Percentiles rank a stretch among this genome's conserved stretches.
phyloP scores from a whole-genome alignment of 2,797 vertebrate genomes.

The Lophotriccus pileatus region DNA sequence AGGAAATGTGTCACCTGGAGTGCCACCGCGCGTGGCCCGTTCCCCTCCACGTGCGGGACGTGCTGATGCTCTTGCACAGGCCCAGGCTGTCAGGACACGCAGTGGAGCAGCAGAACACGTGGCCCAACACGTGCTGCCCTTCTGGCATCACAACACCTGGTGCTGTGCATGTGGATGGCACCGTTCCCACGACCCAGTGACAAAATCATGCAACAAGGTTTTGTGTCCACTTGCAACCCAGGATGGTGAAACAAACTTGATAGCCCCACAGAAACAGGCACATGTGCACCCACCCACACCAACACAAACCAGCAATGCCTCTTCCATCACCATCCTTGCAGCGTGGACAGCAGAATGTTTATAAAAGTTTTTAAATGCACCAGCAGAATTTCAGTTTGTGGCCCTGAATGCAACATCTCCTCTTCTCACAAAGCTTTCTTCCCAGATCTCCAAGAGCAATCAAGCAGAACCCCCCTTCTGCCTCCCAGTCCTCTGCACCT shows the following conservation, averaged over 20 bases:
- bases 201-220: background rate
- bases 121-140: background rate
- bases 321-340: background rate
- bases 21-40: background rate
- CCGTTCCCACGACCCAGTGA: accelerated
- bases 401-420: background rate
- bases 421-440: background rate
- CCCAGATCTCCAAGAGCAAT: background rate
- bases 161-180: background rate
- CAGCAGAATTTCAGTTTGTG: background rate
- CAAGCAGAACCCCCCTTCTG: background rate
- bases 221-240: background rate
- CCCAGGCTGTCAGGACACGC: background rate
- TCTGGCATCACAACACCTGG: accelerated
- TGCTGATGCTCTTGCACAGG: background rate
- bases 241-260: background rate
- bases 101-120: accelerated
- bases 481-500: background rate
- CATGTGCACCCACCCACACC: background rate
- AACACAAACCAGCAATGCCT: background rate
- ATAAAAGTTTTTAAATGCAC: background rate
- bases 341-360: background rate
- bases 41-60: background rate
- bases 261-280: background rate
- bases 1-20: background rate